These are phyloP conservation scores for Andrena chrysosceles DNA, from an alignment of 2,888 invertebrate genomes.

Conservation along the genomic window DNA sequence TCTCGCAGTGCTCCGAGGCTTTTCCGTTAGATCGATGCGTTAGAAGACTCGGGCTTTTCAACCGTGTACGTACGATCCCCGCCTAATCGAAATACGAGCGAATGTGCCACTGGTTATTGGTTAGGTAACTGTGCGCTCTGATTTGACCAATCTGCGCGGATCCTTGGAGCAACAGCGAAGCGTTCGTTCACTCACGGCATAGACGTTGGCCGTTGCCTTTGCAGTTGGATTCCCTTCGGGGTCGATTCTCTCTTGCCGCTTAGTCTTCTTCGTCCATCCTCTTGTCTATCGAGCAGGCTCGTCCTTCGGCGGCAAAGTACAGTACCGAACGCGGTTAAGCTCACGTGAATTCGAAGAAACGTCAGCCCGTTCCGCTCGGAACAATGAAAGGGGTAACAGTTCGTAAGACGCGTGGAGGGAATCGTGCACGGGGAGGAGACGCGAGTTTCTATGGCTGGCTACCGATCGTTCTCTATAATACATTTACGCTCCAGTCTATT, in stretches of 20 bases:
- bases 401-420: constrained; percentile 62
- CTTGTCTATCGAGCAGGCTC: constrained; percentile 3
- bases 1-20: constrained; percentile 32
- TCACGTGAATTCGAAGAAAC: constrained; percentile 40
- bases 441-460: constrained; percentile 69
- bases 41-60: background rate
- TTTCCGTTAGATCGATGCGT: background rate
- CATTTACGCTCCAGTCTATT: constrained; percentile 75
- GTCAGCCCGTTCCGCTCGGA: constrained; percentile 27
- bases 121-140: too few species aligned
- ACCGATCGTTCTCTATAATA: constrained; percentile 75
- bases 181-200: too few species aligned
- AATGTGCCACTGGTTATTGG: too few species aligned
- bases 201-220: too few species aligned
- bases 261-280: background rate
- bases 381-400: constrained; percentile 68
- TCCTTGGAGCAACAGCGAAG: too few species aligned
- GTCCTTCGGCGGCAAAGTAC: background rate
- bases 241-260: background rate
- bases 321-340: constrained; percentile 17
- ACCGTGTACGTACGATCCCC: too few species aligned
- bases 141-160: too few species aligned
- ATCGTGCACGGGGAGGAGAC: constrained; percentile 54
- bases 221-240: too few species aligned
- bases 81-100: too few species aligned